Evolutionary conservation across 2,888 invertebrate genomes (phyloP).

Genomic region (Trichopoda pennipes): DNA sequence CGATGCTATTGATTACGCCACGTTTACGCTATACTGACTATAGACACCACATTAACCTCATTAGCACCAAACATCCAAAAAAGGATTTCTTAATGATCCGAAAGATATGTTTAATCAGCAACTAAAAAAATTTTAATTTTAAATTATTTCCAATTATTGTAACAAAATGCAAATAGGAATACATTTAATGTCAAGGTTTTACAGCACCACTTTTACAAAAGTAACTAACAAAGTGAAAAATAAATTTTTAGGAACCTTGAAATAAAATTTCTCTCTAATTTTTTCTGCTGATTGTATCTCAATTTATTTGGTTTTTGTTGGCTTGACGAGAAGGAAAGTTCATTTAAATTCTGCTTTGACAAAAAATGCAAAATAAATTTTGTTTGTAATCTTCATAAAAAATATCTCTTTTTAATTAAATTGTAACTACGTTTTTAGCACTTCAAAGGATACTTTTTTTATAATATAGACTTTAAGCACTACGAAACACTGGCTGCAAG

Average conservation of each 20-base stretch:
- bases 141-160: neutral
- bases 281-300: slow-evolving; percentile 22
- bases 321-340: slow-evolving; percentile 39
- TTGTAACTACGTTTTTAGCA: slow-evolving; percentile 51
- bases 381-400: slow-evolving; percentile 36
- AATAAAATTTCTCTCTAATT: slow-evolving; percentile 18
- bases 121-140: no score
- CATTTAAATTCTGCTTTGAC: slow-evolving; percentile 31
- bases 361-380: slow-evolving; percentile 11
- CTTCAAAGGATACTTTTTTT: slow-evolving; percentile 50
- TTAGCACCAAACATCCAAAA: no score
- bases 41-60: no score
- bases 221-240: neutral
- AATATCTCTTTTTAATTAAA: slow-evolving; percentile 57
- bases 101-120: no score
- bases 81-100: no score
- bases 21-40: no score
- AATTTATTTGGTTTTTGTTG: slow-evolving; percentile 28
- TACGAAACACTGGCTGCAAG: slow-evolving; percentile 12
- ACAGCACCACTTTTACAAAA: neutral
- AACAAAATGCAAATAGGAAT: neutral
- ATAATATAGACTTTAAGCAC: neutral
- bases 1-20: no score
- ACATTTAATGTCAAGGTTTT: neutral
- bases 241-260: slow-evolving; percentile 31